Evolutionary conservation across 2,888 invertebrate species (phyloP).

Genomic region (Blomia tropicalis): DNA sequence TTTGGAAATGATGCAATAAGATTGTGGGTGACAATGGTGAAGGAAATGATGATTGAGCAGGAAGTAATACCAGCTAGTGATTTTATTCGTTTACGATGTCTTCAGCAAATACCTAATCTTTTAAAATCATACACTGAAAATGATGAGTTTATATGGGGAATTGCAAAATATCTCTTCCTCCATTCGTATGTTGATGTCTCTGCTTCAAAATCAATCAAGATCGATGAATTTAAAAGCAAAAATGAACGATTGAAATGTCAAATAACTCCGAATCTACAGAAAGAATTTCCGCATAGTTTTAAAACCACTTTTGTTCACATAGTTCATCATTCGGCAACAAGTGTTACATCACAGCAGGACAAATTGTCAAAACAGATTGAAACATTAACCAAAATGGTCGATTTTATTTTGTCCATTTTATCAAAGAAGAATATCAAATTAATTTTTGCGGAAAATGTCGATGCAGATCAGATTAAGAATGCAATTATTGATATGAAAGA

Average conservation of each 20-base stretch:
- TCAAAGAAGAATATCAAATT: background rate
- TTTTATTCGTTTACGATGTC: constrained; percentile 18
- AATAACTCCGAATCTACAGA: background rate
- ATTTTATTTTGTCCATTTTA: constrained; percentile 7
- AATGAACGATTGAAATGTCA: constrained; percentile 9
- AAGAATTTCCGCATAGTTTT: constrained; percentile 18
- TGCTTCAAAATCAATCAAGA: background rate
- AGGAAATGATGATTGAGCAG: constrained; percentile 2
- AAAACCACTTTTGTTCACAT: constrained; percentile 3
- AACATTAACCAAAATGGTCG: background rate
- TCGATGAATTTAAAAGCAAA: background rate
- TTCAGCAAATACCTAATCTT: constrained; percentile 19
- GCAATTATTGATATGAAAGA: background rate
- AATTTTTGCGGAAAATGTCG: background rate
- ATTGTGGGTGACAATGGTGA: constrained; percentile 16
- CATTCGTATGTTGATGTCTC: constrained; percentile 17
- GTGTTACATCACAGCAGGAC: background rate
- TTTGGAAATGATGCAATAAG: constrained; percentile 15
- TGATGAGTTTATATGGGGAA: constrained; percentile 14
- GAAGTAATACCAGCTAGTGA: constrained; percentile 15
- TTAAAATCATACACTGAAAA: constrained; percentile 12
- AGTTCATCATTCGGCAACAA: background rate
- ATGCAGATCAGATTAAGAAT: background rate
- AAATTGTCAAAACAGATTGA: background rate
- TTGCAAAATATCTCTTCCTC: constrained; percentile 17